Base-by-base conservation (phyloP, 2,888 invertebrate genomes). In the Coelopa pilipes region DNA sequence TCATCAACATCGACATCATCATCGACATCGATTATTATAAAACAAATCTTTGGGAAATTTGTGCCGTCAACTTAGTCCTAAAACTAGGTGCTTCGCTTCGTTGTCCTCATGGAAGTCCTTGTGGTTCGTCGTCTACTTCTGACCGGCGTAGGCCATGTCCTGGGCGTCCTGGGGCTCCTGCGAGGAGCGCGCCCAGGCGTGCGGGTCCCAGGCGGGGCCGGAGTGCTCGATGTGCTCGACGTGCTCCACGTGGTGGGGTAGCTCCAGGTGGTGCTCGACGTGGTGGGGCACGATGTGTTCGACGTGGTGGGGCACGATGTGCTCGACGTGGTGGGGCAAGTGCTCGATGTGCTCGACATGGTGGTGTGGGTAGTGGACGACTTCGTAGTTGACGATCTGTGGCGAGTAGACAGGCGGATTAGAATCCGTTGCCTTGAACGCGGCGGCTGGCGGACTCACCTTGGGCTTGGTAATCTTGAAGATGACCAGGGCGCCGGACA, bases 391-490 rank as follows among this genome's bases (percentile, higher is more conserved):
- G 78, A 94, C 92, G 81, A 93, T 88, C 89, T 89, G 70, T n/a
- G 73, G 57, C 63, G 69, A 70, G 10, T 2, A 19, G 17, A 45
- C 47, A 49, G 45, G 13, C 62, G 17, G 47, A 9, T 60, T 60
- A 50, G 5, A 60, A 59, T 46, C 15, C 50, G 15, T 21, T 47
- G 21, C 75, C 21, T 13, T 13, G 72, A 50, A 12, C 1, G 55
- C 47, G 17, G 0, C 34, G 0, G 0, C n/a, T 7, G 12, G 55
- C 17, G 50, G 21, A 60, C 66, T 80, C 80, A 89, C 93, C 89
- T 95, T 95, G 74, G 95, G 95, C 84, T 95, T 95, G 80, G 95
- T 93, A 85, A 95, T 91, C 88, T 94, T 95, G 89, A 95, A 95
- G 86, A 96, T 93, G 70, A 95, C 90, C 90, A 95, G 90, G 74